Conservation (phyloP, 2,113 vertebrate genomes). For the Mus spicilegus region DNA sequence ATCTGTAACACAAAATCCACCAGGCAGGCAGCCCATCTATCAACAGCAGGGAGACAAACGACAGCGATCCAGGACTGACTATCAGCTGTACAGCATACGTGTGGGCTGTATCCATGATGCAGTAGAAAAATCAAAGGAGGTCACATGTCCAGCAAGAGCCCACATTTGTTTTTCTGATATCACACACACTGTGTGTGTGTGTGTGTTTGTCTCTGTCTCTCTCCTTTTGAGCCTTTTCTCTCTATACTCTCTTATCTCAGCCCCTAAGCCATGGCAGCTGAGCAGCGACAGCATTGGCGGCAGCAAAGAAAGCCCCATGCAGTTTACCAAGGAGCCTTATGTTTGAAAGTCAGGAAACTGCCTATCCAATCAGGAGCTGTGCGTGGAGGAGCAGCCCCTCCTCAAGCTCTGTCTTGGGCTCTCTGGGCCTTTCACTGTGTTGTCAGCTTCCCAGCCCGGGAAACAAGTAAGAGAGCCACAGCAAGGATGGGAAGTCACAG, state of each 20-base stretch:
- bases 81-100: background rate
- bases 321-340: background rate
- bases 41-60: background rate
- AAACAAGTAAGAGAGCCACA: background rate
- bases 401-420: background rate
- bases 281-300: background rate
- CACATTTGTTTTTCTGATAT: background rate
- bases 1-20: slow-evolving; percentile 6
- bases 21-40: background rate
- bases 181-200: background rate
- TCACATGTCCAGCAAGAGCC: background rate
- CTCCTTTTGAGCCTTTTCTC: background rate
- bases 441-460: background rate
- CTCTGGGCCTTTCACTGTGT: background rate
- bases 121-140: background rate
- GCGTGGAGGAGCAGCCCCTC: background rate
- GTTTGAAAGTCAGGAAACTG: background rate
- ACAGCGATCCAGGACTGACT: background rate
- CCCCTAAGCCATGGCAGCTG: background rate
- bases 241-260: background rate
- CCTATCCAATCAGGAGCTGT: background rate
- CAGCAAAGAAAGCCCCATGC: background rate
- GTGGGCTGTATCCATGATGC: background rate
- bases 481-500: background rate
- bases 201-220: too few species aligned